Percentiles rank a stretch among this genome's conserved stretches.
Conservation (phyloP, 2,888 invertebrate species). For the Altica lythri region DNA sequence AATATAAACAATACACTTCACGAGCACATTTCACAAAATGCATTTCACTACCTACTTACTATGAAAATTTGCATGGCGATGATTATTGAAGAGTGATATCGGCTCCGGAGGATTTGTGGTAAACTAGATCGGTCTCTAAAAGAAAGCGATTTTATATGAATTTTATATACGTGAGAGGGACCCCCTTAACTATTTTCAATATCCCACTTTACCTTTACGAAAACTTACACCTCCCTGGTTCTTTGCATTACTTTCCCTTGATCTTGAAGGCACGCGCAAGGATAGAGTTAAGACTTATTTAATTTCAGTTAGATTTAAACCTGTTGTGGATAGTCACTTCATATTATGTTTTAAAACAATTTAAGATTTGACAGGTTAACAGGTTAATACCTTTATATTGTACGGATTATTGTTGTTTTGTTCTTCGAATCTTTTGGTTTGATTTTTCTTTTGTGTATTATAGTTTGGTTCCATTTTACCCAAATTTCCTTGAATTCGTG, state of each 20-base stretch:
- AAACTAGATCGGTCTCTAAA: slow-evolving; percentile 40
- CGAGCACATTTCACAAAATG: slow-evolving; percentile 14
- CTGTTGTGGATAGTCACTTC: neutral
- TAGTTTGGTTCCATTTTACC: too few species aligned
- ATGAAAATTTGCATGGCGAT: slow-evolving; percentile 39
- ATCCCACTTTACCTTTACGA: slow-evolving; percentile 31
- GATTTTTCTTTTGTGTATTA: too few species aligned
- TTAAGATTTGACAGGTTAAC: too few species aligned
- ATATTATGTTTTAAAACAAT: too few species aligned
- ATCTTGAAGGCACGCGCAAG: slow-evolving; percentile 34
- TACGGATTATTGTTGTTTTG: too few species aligned
- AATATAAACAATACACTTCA: slow-evolving; percentile 12
- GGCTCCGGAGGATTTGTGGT: slow-evolving; percentile 27
- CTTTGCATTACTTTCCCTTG: slow-evolving; percentile 44
- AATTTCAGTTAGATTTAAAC: neutral
- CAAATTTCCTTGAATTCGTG: too few species aligned
- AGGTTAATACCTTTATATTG: too few species aligned
- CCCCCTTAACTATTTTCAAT: slow-evolving; percentile 36
- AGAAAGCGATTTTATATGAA: slow-evolving; percentile 45
- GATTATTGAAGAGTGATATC: slow-evolving; percentile 20
- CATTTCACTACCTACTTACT: slow-evolving; percentile 44
- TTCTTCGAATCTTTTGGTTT: too few species aligned
- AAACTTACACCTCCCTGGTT: slow-evolving; percentile 23
- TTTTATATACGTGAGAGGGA: slow-evolving; percentile 51
- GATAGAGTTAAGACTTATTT: neutral